A percentile compares a stretch with the other conserved stretches of the same genome.
Conservation (phyloP, 2,888 invertebrate genomes). For the Nomada fucata region DNA sequence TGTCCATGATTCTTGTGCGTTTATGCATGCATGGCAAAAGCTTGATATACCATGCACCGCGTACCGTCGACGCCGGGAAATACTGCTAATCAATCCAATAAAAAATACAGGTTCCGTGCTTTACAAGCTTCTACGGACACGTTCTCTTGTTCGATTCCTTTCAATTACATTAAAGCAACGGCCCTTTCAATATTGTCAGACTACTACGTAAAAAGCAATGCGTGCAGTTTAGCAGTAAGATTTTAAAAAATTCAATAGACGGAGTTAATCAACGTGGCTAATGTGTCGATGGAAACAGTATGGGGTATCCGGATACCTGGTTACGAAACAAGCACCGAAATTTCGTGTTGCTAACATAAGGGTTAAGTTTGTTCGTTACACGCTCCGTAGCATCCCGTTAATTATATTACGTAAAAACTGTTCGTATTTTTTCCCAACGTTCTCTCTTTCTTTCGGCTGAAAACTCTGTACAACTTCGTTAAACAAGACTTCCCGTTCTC, state of each 20-base stretch:
- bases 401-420: slow-evolving; percentile 50
- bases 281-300: too few relatives aligned
- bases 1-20: slow-evolving; percentile 22
- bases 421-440: slow-evolving; percentile 20
- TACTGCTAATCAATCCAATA: slow-evolving; percentile 5
- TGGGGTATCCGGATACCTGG: too few relatives aligned
- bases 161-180: slow-evolving; percentile 10
- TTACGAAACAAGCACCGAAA: not conserved
- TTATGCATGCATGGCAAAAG: slow-evolving; percentile 10
- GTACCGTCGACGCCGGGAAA: not conserved
- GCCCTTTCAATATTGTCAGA: too few relatives aligned
- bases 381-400: slow-evolving; percentile 31
- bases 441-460: slow-evolving; percentile 29
- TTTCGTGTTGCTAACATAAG: too few relatives aligned
- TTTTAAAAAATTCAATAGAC: too few relatives aligned
- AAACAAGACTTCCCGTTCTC: slow-evolving; percentile 10
- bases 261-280: too few relatives aligned
- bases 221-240: too few relatives aligned
- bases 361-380: slow-evolving; percentile 39
- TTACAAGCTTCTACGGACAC: not conserved
- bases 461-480: slow-evolving; percentile 52
- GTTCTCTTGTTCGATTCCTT: not conserved
- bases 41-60: too few relatives aligned
- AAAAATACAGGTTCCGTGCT: not conserved
- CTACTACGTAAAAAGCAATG: too few relatives aligned